These are phyloP conservation scores for Heliconius charithonia DNA, from an alignment of 2,888 invertebrate genomes.

Conservation along the genomic window DNA sequence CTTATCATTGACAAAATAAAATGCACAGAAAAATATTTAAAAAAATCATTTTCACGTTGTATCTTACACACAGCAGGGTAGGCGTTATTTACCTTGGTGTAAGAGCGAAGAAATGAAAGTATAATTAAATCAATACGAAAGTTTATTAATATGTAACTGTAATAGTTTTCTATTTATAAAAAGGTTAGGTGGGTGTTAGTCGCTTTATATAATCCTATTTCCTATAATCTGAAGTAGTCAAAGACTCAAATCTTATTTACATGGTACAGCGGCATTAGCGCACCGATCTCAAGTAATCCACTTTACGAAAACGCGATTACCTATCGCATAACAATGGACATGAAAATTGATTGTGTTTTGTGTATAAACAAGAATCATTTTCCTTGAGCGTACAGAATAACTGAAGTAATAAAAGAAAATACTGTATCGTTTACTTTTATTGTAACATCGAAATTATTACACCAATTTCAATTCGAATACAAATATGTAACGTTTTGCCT, in stretches of 20 bases:
- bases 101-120: too few relatives aligned
- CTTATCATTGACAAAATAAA: too few relatives aligned
- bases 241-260: conserved; percentile 49
- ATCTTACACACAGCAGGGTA: too few relatives aligned
- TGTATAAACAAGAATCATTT: conserved; percentile 34
- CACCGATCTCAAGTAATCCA: conserved; percentile 46
- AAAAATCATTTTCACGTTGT: too few relatives aligned
- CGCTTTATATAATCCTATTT: conserved; percentile 43
- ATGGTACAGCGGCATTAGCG: conserved; percentile 46
- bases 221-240: conserved; percentile 42
- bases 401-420: conserved; percentile 23
- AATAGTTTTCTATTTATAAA: background rate
- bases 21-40: too few relatives aligned
- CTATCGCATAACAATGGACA: conserved; percentile 46
- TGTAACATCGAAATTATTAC: conserved; percentile 22
- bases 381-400: conserved; percentile 26
- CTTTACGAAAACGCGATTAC: conserved; percentile 45
- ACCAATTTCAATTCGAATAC: conserved; percentile 15
- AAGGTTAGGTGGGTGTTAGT: background rate
- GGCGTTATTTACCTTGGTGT: too few relatives aligned
- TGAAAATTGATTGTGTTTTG: conserved; percentile 44
- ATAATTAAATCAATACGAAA: too few relatives aligned
- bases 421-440: conserved; percentile 24
- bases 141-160: background rate
- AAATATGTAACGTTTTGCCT: conserved; percentile 15